Base-by-base conservation (phyloP, 2,113 vertebrate species). In the Pelmatolapia mariae region DNA sequence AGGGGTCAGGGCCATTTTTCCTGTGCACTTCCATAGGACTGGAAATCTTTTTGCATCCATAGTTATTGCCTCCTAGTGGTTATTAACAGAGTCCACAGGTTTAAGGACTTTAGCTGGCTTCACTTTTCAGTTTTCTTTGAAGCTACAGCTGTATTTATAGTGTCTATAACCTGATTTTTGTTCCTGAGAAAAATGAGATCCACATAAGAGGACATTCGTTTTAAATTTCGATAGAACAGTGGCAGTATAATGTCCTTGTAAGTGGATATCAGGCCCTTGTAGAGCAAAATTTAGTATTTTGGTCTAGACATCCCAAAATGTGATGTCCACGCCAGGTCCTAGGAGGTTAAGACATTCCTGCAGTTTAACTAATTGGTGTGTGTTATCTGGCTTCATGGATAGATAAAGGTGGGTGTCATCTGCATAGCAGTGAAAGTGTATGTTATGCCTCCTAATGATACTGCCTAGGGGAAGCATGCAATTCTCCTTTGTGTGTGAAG, bases 1-100 rank as follows among this genome's bases (percentile, higher is more conserved):
- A 12, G 18, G 31, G 31, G 1, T 1, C 10, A 36, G 33, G 31
- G 31, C 10, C 59, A n/a, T 36, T 11, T n/a, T 36, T 36, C 59
- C 59, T 36, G 59, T 36, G 59, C 10, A 36, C 59, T 33, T 0
- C 29, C 1, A 63, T 33, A 33, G 59, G 31, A n/a, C 0, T 36
- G 31, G 31, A 63, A 0, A 33, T 63, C 16, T 33, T 33, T 63
- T 36, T 63, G 18, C 59, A 63, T 12, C 61, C 61, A 66, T 5
- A 36, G 4, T n/a, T 36, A n/a, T 1, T 36, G 10, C 61, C 31
- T 36, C 31, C 61, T 38, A 4, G 1, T 66, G 6, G 31, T 36
- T n/a, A 36, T 36, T 63, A 63, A 66, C 61, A 38, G 18, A 66
- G 61, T 38, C 18, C 31, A 66, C 61, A 8, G 61, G 31, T 36